Percentiles rank a stretch among this genome's conserved stretches.
Evolutionary conservation across 2,113 vertebrate species (phyloP).

Genomic region (Cyanoderma ruficeps): DNA sequence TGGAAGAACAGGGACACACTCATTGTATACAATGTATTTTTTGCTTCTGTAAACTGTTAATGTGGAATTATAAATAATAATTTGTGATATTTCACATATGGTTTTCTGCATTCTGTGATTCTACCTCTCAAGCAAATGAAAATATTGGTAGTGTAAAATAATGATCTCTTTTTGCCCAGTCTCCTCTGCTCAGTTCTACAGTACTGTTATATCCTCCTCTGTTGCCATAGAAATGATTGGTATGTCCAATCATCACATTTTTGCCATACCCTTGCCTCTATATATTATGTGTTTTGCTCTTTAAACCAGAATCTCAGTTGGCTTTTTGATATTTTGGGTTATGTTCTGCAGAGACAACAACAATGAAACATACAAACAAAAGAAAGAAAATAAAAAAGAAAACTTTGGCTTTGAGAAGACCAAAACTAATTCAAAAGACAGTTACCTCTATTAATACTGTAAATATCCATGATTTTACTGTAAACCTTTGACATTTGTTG

Average conservation of each 20-base stretch:
- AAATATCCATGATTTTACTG: neutral
- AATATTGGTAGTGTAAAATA: neutral
- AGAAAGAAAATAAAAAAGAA: neutral
- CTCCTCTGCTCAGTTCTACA: neutral
- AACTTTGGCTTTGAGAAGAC: neutral
- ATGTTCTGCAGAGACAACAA: neutral
- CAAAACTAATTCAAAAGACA: neutral
- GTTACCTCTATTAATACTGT: neutral
- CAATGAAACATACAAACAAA: neutral
- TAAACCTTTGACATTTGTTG: neutral
- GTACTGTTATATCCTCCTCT: neutral
- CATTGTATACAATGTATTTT: neutral
- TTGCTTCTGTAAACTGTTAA: conserved; percentile 1
- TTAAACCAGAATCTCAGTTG: neutral
- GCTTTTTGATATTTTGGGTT: conserved; percentile 11
- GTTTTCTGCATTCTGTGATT: neutral
- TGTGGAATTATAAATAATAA: neutral
- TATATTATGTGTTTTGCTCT: neutral
- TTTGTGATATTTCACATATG: neutral
- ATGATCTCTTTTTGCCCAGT: neutral
- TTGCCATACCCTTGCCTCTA: neutral
- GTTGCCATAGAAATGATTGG: conserved; percentile 68
- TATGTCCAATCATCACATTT: conserved; percentile 12
- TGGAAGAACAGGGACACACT: neutral
- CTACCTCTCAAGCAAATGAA: neutral